Evolutionary conservation across 2,888 invertebrate species (phyloP), one percentile per base, ranked within the genome.

Genomic region (Serripes groenlandicus): DNA sequence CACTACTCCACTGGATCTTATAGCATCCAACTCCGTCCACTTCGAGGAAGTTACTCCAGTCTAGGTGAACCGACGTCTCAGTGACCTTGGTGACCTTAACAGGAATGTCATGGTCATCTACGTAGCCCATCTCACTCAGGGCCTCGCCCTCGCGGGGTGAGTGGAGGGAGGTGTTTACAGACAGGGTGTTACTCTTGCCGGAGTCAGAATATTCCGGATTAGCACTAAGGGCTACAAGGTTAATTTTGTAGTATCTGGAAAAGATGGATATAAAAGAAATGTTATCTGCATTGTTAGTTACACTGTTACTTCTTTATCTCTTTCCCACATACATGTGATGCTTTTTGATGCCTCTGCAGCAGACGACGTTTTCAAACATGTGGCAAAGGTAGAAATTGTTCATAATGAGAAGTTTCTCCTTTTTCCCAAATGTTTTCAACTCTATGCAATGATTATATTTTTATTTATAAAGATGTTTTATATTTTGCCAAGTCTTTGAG

Each of bases 1-100:
- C 92, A 85, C 93, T 94, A 84, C 92, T 94, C 94, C 94, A 94
- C 75, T 93, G 92, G 58, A 94, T 92, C 80, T 91, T 93, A 86
- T 93, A 94, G 79, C 90, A 91, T 0, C 89, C 85, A 68, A 94
- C 86, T 5, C 90, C 93, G 5, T 92, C 91, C 7, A 91, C 89
- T 78, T 92, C 92, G 35, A 91, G 54, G 87, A 93, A 94, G 23
- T 86, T 82, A 60, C 86, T 84, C 94, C 94, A 94, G 86, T 94
- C 94, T 32, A 94, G 83, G 73, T 94, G 93, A 49, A 94, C 93
- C 21, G 92, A 88, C 9, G 90, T 91, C 76, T 94, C 94, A 5
- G 92, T 91, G 30, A 94, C 91, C 78, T 91, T 90, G n/a, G 91
- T 90, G 60, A 94, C 92, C 86, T 90, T 92, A 71, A 94, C 90